Evolutionary conservation across 2,113 vertebrate genomes (phyloP).

Genomic region (Datnioides undecimradiatus): DNA sequence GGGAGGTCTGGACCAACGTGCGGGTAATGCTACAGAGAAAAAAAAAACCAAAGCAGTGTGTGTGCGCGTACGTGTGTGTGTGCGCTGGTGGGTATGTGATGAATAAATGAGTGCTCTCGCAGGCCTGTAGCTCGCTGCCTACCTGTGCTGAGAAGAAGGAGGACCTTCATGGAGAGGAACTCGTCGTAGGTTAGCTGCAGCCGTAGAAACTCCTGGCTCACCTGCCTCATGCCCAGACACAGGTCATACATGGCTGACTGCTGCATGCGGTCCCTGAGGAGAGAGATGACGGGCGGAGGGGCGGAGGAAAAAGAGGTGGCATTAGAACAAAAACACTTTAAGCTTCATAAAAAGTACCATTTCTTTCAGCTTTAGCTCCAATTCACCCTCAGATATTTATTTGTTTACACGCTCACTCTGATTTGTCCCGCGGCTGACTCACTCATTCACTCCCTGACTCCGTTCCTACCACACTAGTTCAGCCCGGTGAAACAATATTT

Average conservation of each 20-base stretch:
- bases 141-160: constrained; percentile 98
- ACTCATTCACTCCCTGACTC: constrained; percentile 9
- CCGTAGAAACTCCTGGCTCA: constrained; percentile 98
- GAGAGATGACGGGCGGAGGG: not conserved
- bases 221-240: constrained; percentile 97
- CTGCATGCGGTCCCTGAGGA: constrained; percentile 94
- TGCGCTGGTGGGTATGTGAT: not conserved
- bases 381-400: not conserved
- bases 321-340: not conserved
- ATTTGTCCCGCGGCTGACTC: not conserved
- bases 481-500: constrained; percentile 56
- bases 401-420: constrained; percentile 11
- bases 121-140: constrained; percentile 20
- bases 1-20: not conserved
- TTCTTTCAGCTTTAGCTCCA: not conserved
- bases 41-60: not conserved
- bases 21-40: not conserved
- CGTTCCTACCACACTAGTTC: constrained; percentile 34
- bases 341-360: not conserved
- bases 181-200: constrained; percentile 97
- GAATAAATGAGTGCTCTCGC: constrained; percentile 9
- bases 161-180: constrained; percentile 97
- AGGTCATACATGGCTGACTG: constrained; percentile 99
- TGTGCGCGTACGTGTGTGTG: constrained; percentile 17
- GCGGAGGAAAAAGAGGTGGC: too few relatives aligned